Conservation (phyloP, 2,113 vertebrate genomes). For the Stegastes partitus region DNA sequence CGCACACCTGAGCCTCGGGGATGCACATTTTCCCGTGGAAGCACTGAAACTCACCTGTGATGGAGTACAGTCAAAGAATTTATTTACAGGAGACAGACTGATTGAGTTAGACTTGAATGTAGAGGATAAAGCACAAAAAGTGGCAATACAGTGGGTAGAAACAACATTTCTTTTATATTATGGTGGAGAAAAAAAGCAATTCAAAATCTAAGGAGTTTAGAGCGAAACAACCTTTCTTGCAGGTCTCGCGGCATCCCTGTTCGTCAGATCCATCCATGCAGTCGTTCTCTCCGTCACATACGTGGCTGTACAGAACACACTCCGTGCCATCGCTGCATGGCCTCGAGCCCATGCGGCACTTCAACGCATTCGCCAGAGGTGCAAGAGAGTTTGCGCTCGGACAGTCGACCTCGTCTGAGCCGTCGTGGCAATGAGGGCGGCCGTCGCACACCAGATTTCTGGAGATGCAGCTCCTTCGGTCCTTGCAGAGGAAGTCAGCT, state of each 20-base stretch:
- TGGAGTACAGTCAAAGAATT: not conserved
- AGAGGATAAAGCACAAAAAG: no score
- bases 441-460: slow-evolving; percentile 86
- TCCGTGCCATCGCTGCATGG: slow-evolving; percentile 78
- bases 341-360: slow-evolving; percentile 69
- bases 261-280: slow-evolving; percentile 91
- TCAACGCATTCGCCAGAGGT: not conserved
- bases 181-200: not conserved
- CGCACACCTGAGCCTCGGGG: slow-evolving; percentile 79
- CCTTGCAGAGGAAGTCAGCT: slow-evolving; percentile 85
- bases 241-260: slow-evolving; percentile 54
- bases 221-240: slow-evolving; percentile 57
- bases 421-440: slow-evolving; percentile 84
- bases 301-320: slow-evolving; percentile 83
- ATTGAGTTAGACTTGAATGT: no score
- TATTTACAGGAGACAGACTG: no score
- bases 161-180: no score
- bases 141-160: no score
- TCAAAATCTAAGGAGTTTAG: not conserved
- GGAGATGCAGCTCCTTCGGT: slow-evolving; percentile 74
- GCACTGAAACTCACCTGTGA: slow-evolving; percentile 86
- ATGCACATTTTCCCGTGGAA: slow-evolving; percentile 83
- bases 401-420: slow-evolving; percentile 88
- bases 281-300: slow-evolving; percentile 90
- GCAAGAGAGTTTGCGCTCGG: not conserved